Percentiles rank a stretch among this genome's conserved stretches.
phyloP scores from a whole-genome alignment of 1,140 invertebrate genomes.

The Diorhabda carinulata region DNA sequence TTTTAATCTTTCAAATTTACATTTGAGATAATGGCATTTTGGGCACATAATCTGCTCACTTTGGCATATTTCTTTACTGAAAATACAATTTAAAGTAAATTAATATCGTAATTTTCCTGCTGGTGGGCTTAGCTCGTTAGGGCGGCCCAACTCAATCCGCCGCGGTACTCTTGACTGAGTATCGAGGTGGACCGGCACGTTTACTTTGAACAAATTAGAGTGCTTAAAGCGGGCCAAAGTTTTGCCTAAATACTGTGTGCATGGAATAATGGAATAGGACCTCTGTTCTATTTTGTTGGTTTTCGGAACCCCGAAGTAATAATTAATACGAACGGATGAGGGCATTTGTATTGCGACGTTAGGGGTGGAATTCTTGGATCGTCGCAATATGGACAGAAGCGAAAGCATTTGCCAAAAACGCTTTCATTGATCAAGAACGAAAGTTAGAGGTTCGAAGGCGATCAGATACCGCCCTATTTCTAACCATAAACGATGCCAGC shows the following conservation, averaged over 20 bases:
- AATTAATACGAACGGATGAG: no score
- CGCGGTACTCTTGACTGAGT: constrained; percentile 35
- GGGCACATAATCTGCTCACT: constrained; percentile 34
- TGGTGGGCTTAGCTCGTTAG: constrained; percentile 32
- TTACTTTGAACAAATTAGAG: constrained; percentile 83
- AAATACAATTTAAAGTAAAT: constrained; percentile 13
- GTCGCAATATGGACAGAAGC: no score
- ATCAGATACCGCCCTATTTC: no score
- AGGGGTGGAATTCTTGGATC: no score
- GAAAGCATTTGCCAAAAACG: no score
- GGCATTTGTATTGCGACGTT: no score
- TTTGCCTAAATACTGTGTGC: constrained; percentile 63
- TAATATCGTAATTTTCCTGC: background rate
- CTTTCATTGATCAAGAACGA: no score
- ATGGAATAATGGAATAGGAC: constrained; percentile 67
- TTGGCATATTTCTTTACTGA: constrained; percentile 26
- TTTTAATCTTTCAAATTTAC: constrained; percentile 20
- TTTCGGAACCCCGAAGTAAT: no score
- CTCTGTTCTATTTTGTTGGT: no score
- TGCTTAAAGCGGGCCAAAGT: constrained; percentile 70
- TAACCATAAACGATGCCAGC: no score
- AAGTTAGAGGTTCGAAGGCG: no score
- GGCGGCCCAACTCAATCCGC: constrained; percentile 37
- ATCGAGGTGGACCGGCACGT: constrained; percentile 62
- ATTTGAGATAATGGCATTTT: constrained; percentile 23